Evolutionary conservation across 30 jellyfish, hydroid and myxozoan genomes (phyloP).

Genomic region (Hydractinia echinata): DNA sequence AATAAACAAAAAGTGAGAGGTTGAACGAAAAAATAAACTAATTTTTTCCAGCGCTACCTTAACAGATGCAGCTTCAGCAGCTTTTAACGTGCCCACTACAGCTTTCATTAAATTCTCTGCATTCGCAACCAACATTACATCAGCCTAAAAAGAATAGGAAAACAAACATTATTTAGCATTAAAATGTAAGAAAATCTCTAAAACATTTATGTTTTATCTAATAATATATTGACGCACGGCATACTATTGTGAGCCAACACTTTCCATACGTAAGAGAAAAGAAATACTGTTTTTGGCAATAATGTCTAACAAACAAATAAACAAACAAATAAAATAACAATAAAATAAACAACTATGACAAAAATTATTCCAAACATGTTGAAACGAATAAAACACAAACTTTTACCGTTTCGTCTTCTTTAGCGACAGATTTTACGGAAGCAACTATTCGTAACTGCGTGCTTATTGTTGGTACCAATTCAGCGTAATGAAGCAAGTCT

Average conservation of each 20-base stretch:
- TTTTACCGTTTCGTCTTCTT: conserved; percentile 69
- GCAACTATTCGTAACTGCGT: conserved; percentile 67
- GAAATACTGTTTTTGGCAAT: no score
- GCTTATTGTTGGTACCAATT: conserved; percentile 70
- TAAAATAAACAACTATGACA: no score
- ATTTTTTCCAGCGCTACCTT: conserved; percentile 28
- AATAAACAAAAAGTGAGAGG: neutral
- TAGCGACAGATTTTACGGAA: conserved; percentile 68
- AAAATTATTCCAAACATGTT: no score
- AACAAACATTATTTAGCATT: neutral
- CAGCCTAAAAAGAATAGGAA: conserved; percentile 43
- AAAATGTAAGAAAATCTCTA: no score
- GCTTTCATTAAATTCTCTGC: conserved; percentile 77
- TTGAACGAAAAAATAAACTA: no score
- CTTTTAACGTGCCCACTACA: conserved; percentile 52
- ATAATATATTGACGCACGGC: no score
- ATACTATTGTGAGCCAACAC: no score
- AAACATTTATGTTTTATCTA: no score
- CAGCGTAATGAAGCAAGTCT: conserved; percentile 63
- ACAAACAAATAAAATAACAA: no score
- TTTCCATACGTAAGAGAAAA: no score
- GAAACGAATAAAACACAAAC: neutral
- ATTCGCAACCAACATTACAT: conserved; percentile 55
- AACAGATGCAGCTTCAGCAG: conserved; percentile 74
- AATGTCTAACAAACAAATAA: no score